Evolutionary conservation across 2,113 vertebrate species (phyloP).

Genomic region (Narcine bancroftii): DNA sequence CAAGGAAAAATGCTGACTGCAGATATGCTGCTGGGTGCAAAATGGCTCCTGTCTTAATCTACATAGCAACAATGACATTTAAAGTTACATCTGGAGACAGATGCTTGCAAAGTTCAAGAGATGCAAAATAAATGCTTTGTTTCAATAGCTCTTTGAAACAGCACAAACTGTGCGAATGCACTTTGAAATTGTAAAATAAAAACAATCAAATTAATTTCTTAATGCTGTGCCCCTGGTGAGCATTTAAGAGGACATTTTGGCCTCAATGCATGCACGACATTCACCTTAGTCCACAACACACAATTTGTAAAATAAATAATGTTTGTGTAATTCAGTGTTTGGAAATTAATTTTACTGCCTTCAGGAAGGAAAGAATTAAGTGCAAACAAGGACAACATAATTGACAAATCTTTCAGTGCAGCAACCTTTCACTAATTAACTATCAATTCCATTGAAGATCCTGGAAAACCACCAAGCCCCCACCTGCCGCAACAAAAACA

Average conservation of each 20-base stretch:
- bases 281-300: too few species aligned
- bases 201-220: not conserved
- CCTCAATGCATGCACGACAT: too few species aligned
- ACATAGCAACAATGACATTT: not conserved
- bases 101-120: not conserved
- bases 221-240: too few species aligned
- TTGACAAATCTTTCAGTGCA: not conserved
- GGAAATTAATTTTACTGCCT: not conserved
- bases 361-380: not conserved
- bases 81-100: not conserved
- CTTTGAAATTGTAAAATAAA: not conserved
- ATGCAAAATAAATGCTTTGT: too few species aligned
- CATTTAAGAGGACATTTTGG: too few species aligned
- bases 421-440: slow-evolving; percentile 24
- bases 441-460: not conserved
- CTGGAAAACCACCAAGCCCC: too few species aligned
- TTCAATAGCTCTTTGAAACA: not conserved
- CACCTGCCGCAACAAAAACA: too few species aligned
- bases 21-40: not conserved
- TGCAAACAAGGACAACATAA: not conserved
- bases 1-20: too few species aligned
- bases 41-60: not conserved
- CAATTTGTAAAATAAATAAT: not conserved
- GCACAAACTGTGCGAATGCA: not conserved
- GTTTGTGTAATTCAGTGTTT: not conserved